Percentiles rank a stretch among this genome's conserved stretches.
Evolutionary conservation across 2,888 invertebrate genomes (phyloP).

Genomic region (Eristalis pertinax): DNA sequence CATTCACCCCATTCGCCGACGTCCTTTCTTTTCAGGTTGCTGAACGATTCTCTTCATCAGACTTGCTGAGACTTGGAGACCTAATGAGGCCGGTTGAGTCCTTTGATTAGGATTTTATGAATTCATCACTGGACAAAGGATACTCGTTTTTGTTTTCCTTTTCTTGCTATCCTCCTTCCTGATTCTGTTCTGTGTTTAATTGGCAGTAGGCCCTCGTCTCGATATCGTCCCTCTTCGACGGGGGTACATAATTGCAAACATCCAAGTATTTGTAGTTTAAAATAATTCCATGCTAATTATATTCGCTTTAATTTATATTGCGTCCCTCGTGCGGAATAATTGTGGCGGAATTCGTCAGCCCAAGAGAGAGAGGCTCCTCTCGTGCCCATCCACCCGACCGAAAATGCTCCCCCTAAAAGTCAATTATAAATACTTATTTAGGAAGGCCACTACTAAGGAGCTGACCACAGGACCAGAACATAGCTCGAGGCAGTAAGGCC

Average conservation of each 20-base stretch:
- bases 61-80: neutral
- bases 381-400: neutral
- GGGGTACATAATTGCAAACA: slow-evolving; percentile 8
- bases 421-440: slow-evolving; percentile 37
- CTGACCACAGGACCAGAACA: neutral
- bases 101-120: slow-evolving; percentile 58
- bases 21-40: neutral
- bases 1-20: slow-evolving; percentile 19
- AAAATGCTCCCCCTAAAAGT: slow-evolving; percentile 14
- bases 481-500: neutral
- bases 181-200: slow-evolving; percentile 27
- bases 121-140: slow-evolving; percentile 28
- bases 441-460: neutral
- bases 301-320: slow-evolving; percentile 36
- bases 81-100: slow-evolving; percentile 61
- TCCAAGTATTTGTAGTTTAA: slow-evolving; percentile 21
- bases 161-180: slow-evolving; percentile 6
- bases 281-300: slow-evolving; percentile 48
- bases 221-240: slow-evolving; percentile 23
- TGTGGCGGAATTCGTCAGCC: slow-evolving; percentile 6
- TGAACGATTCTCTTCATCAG: neutral
- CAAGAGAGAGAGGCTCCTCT: neutral
- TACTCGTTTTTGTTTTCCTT: slow-evolving; percentile 1
- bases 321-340: slow-evolving; percentile 46
- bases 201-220: slow-evolving; percentile 13